These are phyloP conservation scores for Babyrousa celebensis DNA, from an alignment of 2,797 vertebrate species.

Conservation along the genomic window DNA sequence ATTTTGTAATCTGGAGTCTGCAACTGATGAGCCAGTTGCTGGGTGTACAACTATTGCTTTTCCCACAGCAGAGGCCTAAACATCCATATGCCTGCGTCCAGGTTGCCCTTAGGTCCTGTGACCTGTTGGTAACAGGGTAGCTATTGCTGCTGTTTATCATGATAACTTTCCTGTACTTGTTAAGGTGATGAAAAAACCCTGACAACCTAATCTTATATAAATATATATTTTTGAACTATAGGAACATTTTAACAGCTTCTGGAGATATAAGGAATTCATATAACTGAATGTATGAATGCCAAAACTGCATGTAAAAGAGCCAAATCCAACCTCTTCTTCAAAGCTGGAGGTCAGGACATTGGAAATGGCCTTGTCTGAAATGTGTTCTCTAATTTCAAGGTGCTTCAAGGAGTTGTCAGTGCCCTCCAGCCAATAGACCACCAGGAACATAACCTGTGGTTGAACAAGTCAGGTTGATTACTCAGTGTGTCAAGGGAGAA, in stretches of 20 bases:
- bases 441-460: not conserved
- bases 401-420: constrained; percentile 19
- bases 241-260: constrained; percentile 47
- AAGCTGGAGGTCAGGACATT: not conserved
- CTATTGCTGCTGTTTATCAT: not conserved
- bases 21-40: constrained; percentile 1
- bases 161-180: constrained; percentile 5
- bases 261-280: constrained; percentile 36
- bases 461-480: constrained; percentile 5
- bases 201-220: not conserved
- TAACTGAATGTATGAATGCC: not conserved
- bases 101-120: constrained; percentile 77
- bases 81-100: constrained; percentile 78
- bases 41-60: constrained; percentile 41
- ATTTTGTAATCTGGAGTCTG: constrained; percentile 44
- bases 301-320: constrained; percentile 26
- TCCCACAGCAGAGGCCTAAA: constrained; percentile 90
- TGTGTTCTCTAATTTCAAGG: not conserved
- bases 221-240: constrained; percentile 2
- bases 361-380: constrained; percentile 3
- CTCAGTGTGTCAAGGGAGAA: not conserved
- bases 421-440: constrained; percentile 24
- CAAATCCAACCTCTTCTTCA: constrained; percentile 52
- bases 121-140: constrained; percentile 21
- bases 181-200: constrained; percentile 15